Percentiles rank a stretch among this genome's conserved stretches.
Evolutionary conservation across 2,113 vertebrate species (phyloP).

Genomic region (Axis porcinus): DNA sequence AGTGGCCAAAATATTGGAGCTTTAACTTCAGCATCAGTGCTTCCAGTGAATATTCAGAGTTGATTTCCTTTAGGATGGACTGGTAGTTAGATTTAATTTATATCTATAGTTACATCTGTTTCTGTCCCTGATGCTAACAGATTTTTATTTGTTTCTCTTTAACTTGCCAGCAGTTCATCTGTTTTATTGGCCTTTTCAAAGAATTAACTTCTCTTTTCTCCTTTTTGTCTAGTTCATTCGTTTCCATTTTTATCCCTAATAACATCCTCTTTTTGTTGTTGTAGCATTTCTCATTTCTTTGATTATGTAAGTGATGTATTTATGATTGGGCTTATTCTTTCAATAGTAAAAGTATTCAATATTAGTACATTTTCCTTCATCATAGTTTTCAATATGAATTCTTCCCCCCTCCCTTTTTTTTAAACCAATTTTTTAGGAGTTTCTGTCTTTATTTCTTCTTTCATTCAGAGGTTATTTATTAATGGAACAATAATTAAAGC

Average conservation of each 20-base stretch:
- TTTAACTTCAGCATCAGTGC: background rate
- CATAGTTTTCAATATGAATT: background rate
- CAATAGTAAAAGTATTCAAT: fast-evolving
- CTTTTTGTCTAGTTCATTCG: background rate
- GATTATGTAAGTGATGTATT: fast-evolving
- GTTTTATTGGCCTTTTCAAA: background rate
- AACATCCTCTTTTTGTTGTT: no score
- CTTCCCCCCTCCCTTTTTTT: background rate
- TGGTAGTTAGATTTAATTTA: background rate
- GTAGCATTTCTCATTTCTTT: background rate
- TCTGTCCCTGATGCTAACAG: no score
- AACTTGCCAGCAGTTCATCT: background rate
- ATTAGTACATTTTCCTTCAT: fast-evolving
- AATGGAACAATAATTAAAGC: fast-evolving
- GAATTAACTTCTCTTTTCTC: background rate
- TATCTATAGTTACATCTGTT: no score
- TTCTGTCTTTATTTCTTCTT: background rate
- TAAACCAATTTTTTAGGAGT: background rate
- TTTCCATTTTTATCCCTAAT: no score
- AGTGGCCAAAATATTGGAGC: background rate
- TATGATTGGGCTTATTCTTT: fast-evolving
- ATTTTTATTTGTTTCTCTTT: background rate
- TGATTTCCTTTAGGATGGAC: background rate
- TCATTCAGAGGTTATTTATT: background rate
- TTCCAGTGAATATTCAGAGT: background rate